These are phyloP conservation scores for Chloropsis hardwickii DNA, from an alignment of 2,113 vertebrate genomes.

Conservation along the genomic window DNA sequence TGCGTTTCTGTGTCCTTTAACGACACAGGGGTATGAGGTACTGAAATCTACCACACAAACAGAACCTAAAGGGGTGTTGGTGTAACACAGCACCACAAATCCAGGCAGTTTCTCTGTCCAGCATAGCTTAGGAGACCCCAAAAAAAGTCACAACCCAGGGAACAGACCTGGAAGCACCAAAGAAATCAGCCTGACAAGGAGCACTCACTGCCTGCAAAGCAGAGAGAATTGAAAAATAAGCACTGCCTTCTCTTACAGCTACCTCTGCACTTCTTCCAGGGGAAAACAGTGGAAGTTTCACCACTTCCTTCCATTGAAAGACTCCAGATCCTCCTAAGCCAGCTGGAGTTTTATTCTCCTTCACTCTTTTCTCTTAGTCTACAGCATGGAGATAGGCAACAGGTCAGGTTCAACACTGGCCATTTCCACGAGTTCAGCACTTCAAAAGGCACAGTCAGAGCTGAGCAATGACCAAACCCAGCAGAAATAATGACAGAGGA, in stretches of 20 bases:
- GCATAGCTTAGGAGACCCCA: accelerated
- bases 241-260: neutral
- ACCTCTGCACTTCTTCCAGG: neutral
- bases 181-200: neutral
- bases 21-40: neutral
- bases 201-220: neutral
- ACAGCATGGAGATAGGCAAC: neutral
- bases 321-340: neutral
- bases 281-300: neutral
- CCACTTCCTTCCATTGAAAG: neutral
- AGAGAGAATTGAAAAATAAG: neutral
- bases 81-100: neutral
- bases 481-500: neutral
- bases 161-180: neutral
- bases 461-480: neutral
- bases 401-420: neutral
- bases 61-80: neutral
- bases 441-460: neutral
- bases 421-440: neutral
- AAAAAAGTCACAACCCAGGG: neutral
- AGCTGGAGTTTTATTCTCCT: neutral
- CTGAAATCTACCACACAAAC: neutral
- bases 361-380: neutral
- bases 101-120: neutral
- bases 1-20: no score